These are phyloP conservation scores for Acanthochromis polyacanthus DNA, from an alignment of 2,113 vertebrate genomes.

Conservation along the genomic window DNA sequence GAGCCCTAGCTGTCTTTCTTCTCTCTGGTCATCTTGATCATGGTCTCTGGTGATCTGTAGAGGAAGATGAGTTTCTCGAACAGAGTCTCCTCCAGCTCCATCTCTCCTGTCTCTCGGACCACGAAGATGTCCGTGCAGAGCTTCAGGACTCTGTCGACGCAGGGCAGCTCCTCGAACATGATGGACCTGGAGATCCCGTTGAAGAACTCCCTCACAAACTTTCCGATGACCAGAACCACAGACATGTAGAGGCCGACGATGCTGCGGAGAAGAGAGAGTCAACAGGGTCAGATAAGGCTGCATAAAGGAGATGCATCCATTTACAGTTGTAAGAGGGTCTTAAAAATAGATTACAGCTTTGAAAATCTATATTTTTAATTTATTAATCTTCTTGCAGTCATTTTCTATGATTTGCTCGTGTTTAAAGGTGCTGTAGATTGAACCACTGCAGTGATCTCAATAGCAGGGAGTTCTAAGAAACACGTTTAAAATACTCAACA, in stretches of 20 bases:
- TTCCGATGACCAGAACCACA: constrained; percentile 85
- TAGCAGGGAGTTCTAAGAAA: too few species aligned
- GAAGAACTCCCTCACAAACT: constrained; percentile 88
- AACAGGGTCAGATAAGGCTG: neutral
- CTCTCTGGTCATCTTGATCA: constrained; percentile 83
- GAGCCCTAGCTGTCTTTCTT: constrained; percentile 73
- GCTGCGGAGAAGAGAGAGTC: constrained; percentile 50
- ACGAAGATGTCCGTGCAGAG: constrained; percentile 85
- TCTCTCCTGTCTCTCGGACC: constrained; percentile 83
- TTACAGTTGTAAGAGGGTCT: too few species aligned
- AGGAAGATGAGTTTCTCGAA: constrained; percentile 87
- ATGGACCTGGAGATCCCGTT: constrained; percentile 86
- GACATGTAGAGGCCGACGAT: constrained; percentile 87
- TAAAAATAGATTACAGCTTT: too few species aligned
- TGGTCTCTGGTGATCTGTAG: constrained; percentile 80
- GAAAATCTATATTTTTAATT: too few species aligned
- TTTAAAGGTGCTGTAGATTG: too few species aligned
- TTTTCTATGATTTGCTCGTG: too few species aligned
- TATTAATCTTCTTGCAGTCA: too few species aligned
- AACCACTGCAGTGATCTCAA: too few species aligned
- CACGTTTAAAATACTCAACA: too few species aligned
- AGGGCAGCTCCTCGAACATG: constrained; percentile 87
- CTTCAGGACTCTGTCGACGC: constrained; percentile 84
- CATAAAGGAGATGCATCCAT: too few species aligned
- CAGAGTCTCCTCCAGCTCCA: constrained; percentile 87